Evolutionary conservation across 1,140 invertebrate species (phyloP), one percentile per base, ranked within the genome.

Genomic region (Leguminivora glycinivorella): DNA sequence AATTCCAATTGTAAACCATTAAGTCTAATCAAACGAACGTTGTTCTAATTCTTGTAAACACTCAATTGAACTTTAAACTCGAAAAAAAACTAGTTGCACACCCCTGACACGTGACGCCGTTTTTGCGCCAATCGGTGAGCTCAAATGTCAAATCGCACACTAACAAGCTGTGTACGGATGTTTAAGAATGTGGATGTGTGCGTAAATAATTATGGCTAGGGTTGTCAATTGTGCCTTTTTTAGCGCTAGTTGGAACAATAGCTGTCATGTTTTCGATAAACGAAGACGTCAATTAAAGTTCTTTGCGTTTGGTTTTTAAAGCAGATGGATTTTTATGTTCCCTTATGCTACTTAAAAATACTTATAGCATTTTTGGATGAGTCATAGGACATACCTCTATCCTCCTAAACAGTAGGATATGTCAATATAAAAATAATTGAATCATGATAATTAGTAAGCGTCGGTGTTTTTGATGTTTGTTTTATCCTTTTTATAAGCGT

Each of bases 1-100:
- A 83, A 85, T 85, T 84, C 70, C 82, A 85, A 85, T 85, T 85
- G 83, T 75, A 66, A 73, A 80, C 83, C 81, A 84, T 84, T 82
- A 80, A 74, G 56, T 60, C 67, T 71, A 76, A 80, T 82, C 76
- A 71, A 76, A 72, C 56, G 72, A 79, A 60, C 58, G 58, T 19
- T 31, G 58, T 17, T 31, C 58, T 25, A 63, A 60, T 60, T 60
- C 56, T 26, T 0, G 24, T 60, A 60, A 63, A 63, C 4, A 63
- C 56, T 58, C 56, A 29, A 63, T 63, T 63, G 58, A 63, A 63
- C 58, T 63, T 63, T 63, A 29, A 63, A 29, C 58, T 25, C 22
- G 22, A 60, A n/a, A 26, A 19, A 26, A 63, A 63, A 63, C 10
- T 17, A 17, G 6, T 56, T 75, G 52, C 19, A 25, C 31, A 56